Conservation (phyloP, 2,888 invertebrate species). For the Drosophila bunnanda region DNA sequence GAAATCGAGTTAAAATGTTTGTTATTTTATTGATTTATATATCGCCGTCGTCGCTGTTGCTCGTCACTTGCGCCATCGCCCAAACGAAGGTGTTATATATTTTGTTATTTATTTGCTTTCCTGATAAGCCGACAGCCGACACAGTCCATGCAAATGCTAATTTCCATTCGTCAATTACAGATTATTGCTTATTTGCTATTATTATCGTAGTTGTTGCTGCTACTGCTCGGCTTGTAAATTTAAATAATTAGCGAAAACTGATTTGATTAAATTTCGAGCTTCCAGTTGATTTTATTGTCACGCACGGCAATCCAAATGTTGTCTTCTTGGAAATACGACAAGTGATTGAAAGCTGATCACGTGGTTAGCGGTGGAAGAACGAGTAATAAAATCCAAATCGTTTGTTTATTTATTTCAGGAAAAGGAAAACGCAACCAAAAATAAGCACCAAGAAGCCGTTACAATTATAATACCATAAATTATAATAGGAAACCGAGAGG, state of each 20-base stretch:
- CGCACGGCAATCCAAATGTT: conserved; percentile 36
- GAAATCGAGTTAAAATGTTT: conserved; percentile 49
- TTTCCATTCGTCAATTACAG: conserved; percentile 67
- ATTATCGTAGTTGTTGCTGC: conserved; percentile 38
- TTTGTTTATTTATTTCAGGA: conserved; percentile 30
- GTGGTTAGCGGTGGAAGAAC: conserved; percentile 33
- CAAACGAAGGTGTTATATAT: conserved; percentile 72
- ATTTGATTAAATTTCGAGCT: conserved; percentile 75
- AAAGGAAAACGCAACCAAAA: conserved; percentile 45
- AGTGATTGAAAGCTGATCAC: conserved; percentile 55
- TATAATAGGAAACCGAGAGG: conserved; percentile 16
- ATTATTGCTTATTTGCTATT: conserved; percentile 44
- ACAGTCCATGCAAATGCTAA: conserved; percentile 58
- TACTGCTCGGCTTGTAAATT: conserved; percentile 66
- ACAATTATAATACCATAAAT: conserved; percentile 29
- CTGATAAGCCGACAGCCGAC: conserved; percentile 64
- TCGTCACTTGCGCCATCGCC: conserved; percentile 46
- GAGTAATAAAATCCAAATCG: background rate
- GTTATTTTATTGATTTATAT: conserved; percentile 77
- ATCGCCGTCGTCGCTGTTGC: conserved; percentile 19
- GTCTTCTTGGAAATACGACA: conserved; percentile 37
- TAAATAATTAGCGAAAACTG: conserved; percentile 78
- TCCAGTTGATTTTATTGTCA: conserved; percentile 65
- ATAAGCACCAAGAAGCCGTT: conserved; percentile 39
- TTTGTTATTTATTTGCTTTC: conserved; percentile 78